Conservation (phyloP, 2,797 vertebrate genomes). For the Chrosomus eos region DNA sequence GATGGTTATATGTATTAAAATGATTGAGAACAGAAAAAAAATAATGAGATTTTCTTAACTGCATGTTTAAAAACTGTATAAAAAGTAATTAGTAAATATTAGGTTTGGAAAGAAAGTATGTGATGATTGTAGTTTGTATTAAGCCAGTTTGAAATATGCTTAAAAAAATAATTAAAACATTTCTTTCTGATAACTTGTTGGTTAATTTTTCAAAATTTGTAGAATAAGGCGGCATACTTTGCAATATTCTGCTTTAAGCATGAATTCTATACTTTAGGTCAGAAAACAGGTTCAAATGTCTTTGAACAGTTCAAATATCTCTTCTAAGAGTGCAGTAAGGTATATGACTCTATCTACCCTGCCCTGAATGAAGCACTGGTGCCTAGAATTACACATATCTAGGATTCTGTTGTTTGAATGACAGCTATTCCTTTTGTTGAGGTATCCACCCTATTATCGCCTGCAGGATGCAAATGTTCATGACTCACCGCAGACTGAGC, state of each 20-base stretch:
- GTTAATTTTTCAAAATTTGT: background rate
- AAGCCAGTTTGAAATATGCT: background rate
- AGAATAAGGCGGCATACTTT: background rate
- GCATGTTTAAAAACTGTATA: background rate
- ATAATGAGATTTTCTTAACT: background rate
- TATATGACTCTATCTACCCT: conserved; percentile 5
- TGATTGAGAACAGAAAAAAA: background rate
- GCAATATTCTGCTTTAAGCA: background rate
- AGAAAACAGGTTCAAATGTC: background rate
- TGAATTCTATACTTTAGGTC: background rate
- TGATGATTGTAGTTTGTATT: background rate
- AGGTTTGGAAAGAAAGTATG: background rate
- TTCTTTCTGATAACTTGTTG: background rate
- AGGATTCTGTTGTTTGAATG: conserved; percentile 5
- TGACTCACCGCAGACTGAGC: conserved; percentile 6
- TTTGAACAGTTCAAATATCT: background rate
- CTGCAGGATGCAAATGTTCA: conserved; percentile 13
- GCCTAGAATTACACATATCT: conserved; percentile 12
- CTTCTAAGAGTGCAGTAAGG: conserved; percentile 5
- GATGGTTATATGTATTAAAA: background rate
- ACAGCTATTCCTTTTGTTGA: conserved; percentile 16
- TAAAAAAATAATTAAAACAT: background rate
- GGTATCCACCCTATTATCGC: conserved; percentile 29
- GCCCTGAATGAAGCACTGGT: background rate
- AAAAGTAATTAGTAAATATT: background rate